Evolutionary conservation across 2,797 vertebrate species (phyloP).

Genomic region (Lepus oiostolus): DNA sequence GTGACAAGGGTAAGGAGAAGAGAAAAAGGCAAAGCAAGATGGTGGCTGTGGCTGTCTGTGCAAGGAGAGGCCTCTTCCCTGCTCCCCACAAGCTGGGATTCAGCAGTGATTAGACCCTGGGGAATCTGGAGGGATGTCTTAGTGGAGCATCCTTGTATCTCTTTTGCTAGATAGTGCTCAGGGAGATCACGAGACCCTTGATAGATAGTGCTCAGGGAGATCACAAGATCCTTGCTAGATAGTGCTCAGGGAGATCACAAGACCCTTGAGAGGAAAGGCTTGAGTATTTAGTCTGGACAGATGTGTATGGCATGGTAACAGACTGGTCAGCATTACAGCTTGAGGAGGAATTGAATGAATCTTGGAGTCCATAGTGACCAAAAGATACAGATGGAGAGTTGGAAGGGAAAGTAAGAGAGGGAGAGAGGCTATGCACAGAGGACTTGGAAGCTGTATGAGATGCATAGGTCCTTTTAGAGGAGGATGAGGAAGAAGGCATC

Average conservation of each 20-base stretch:
- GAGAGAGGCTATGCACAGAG: background rate
- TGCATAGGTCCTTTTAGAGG: background rate
- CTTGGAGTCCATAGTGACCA: background rate
- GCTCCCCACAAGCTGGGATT: background rate
- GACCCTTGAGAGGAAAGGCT: background rate
- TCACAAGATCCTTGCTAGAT: background rate
- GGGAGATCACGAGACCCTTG: background rate
- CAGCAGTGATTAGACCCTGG: background rate
- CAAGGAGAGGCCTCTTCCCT: rapidly evolving
- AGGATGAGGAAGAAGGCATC: background rate
- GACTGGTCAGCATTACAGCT: background rate
- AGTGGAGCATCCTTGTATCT: background rate
- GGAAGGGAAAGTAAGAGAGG: rapidly evolving
- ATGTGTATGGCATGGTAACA: background rate
- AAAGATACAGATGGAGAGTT: background rate
- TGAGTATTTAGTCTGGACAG: background rate
- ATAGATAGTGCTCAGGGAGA: background rate
- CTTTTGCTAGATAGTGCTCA: background rate
- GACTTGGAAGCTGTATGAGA: background rate
- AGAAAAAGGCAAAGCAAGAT: background rate
- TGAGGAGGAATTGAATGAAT: background rate
- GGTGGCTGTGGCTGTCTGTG: background rate
- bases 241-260: background rate
- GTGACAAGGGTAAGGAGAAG: background rate
- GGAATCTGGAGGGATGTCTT: background rate